These are phyloP conservation scores for Sebastes minor DNA, from an alignment of 2,797 vertebrate genomes.

Conservation along the genomic window DNA sequence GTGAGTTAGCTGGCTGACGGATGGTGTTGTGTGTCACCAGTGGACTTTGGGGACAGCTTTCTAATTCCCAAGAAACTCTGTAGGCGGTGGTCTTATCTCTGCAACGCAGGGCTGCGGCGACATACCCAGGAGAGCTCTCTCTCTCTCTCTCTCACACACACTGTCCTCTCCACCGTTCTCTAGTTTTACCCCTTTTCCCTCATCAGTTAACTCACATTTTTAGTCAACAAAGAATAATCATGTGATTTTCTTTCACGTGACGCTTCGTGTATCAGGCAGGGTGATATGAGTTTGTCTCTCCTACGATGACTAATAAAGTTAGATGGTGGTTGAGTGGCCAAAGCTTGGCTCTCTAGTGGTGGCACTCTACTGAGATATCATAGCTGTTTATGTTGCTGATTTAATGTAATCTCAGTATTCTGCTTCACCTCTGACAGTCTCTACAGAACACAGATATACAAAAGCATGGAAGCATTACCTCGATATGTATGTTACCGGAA, in stretches of 20 bases:
- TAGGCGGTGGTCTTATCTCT: slow-evolving; percentile 80
- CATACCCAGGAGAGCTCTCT: slow-evolving; percentile 54
- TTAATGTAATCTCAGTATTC: slow-evolving; percentile 39
- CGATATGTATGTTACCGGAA: not conserved
- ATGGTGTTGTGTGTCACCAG: slow-evolving; percentile 50
- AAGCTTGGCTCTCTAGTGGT: not conserved
- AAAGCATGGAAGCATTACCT: not conserved
- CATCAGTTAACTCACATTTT: not conserved
- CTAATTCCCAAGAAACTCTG: slow-evolving; percentile 79
- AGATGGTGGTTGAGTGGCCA: not conserved
- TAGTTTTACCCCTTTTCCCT: not conserved
- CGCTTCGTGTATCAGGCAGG: not conserved
- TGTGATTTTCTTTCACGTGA: not conserved
- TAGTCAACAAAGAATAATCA: not conserved
- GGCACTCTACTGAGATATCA: not conserved
- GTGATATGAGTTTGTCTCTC: not conserved
- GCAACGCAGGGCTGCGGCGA: slow-evolving; percentile 65
- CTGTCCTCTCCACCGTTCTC: not conserved
- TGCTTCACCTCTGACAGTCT: not conserved
- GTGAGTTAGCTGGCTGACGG: slow-evolving; percentile 1
- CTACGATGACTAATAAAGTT: slow-evolving; percentile 15
- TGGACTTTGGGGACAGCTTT: slow-evolving; percentile 59
- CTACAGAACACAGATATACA: not conserved
- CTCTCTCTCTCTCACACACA: slow-evolving; percentile 10
- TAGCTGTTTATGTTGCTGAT: not conserved